A percentile compares a stretch with the other conserved stretches of the same genome.
phyloP scores from a whole-genome alignment of 2,797 vertebrate species.

The Chaenodraco wilsoni region DNA sequence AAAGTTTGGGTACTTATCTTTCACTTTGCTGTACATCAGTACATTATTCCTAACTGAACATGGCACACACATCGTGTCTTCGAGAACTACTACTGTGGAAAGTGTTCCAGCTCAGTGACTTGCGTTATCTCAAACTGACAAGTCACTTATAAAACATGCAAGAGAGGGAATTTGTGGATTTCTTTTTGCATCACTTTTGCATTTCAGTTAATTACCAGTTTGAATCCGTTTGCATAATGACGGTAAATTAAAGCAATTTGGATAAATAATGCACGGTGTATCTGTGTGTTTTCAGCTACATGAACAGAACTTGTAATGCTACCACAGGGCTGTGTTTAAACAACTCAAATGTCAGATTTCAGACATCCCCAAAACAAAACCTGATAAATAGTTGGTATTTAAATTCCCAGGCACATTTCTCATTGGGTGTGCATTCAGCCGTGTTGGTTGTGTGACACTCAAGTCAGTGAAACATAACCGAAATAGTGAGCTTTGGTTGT shows the following conservation, averaged over 20 bases:
- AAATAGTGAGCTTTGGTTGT: background rate
- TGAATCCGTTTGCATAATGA: background rate
- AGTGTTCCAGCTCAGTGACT: slow-evolving; percentile 23
- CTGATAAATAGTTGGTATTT: slow-evolving; percentile 1
- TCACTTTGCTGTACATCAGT: slow-evolving; percentile 5
- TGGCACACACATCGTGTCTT: slow-evolving; percentile 5
- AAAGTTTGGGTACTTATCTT: slow-evolving; percentile 27
- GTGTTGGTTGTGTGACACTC: background rate
- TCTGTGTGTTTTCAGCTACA: background rate
- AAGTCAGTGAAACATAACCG: background rate
- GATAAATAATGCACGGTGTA: background rate
- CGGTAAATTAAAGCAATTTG: background rate
- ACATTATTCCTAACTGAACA: slow-evolving; percentile 7
- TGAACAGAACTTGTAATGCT: background rate
- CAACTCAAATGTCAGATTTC: background rate
- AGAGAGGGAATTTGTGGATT: background rate
- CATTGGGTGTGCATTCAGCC: slow-evolving; percentile 3
- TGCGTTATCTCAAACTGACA: slow-evolving; percentile 6
- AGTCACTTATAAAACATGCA: background rate
- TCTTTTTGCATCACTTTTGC: background rate
- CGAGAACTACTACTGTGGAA: background rate
- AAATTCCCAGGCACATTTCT: background rate
- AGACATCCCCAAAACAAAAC: background rate
- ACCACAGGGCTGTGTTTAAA: background rate
- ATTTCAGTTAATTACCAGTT: slow-evolving; percentile 7